Base-by-base conservation (phyloP, 2,888 invertebrate species). In the Drosophila suboccidentalis region DNA sequence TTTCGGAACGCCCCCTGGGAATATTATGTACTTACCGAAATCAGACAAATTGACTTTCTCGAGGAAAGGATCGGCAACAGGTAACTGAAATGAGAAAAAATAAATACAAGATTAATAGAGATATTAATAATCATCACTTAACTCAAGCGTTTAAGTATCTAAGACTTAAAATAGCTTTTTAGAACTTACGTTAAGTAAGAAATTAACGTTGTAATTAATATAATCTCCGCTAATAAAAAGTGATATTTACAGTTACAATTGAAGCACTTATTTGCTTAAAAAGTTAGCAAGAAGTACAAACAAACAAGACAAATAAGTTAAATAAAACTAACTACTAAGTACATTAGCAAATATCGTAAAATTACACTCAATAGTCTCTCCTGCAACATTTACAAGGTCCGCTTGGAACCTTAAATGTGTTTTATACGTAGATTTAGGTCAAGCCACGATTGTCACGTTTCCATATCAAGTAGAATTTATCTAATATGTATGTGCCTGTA, bases 1-100 rank as follows among this genome's bases (percentile, higher is more conserved):
- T 57, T 51, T 59, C 19, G 54, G 47, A 54, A 29, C 19, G n/a
- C 38, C 43, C 39, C 39, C 55, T 36, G 41, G 17, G 34, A 59
- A 43, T 10, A 39, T 34, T 34, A 15, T 64, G n/a, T 57, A 94
- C 96, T 95, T 93, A 96, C 96, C 96, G 88, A 96, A 94, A 94
- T 96, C 96, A 54, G 95, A 95, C 82, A 96, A 93, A 91, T 95
- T 95, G 86, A 96, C 96, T 94, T 97, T 97, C 93, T 97, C 97
- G 94, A 98, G 93, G 93, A 97, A 98, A 50, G 97, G 97, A 93
- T 97, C 97, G 55, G 96, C 97, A 58, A 97, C 97, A 68, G 97
- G 97, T 90, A 97, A 94, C 97, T 98, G 95, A 62, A 95, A 86
- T 29, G 8, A 95, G 78, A 39, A 13, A 39, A 13, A 4, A 22